phyloP scores from a whole-genome alignment of 2,113 vertebrate species.

The Empidonax alnorum region DNA sequence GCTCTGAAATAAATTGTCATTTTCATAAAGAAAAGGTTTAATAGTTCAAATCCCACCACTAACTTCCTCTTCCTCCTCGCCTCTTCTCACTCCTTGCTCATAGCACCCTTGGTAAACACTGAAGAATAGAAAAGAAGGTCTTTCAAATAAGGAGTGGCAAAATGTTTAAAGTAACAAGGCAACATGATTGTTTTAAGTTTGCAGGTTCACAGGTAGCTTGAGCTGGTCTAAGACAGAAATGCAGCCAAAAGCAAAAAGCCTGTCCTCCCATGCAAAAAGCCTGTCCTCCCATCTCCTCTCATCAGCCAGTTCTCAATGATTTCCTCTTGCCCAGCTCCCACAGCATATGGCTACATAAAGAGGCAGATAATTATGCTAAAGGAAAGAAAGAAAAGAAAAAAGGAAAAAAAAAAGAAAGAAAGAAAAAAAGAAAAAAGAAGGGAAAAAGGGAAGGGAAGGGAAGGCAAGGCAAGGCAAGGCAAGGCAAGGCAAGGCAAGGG shows the following conservation, averaged over 20 bases:
- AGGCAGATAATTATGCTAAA: not conserved
- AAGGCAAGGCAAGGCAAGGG: too few species aligned
- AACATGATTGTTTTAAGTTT: not conserved
- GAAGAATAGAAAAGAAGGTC: not conserved
- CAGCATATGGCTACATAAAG: not conserved
- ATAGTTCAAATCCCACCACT: not conserved
- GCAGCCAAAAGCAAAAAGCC: not conserved
- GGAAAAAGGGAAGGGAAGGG: not conserved
- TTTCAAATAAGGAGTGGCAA: not conserved
- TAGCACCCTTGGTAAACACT: not conserved
- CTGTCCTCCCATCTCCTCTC: not conserved
- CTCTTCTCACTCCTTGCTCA: not conserved
- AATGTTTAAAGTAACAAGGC: not conserved
- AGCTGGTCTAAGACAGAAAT: not conserved
- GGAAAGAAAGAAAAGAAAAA: too few species aligned
- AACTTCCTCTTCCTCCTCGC: not conserved
- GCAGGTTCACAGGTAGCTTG: not conserved
- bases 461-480: too few species aligned
- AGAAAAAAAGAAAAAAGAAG: too few species aligned
- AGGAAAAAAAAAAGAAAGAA: too few species aligned
- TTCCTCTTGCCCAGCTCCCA: not conserved
- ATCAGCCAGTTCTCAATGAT: rapidly evolving
- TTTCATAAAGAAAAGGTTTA: not conserved
- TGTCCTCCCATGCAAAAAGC: not conserved
- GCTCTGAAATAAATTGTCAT: not conserved